Evolutionary conservation across 2,797 vertebrate genomes (phyloP).

Genomic region (Eutrigla gurnardus): DNA sequence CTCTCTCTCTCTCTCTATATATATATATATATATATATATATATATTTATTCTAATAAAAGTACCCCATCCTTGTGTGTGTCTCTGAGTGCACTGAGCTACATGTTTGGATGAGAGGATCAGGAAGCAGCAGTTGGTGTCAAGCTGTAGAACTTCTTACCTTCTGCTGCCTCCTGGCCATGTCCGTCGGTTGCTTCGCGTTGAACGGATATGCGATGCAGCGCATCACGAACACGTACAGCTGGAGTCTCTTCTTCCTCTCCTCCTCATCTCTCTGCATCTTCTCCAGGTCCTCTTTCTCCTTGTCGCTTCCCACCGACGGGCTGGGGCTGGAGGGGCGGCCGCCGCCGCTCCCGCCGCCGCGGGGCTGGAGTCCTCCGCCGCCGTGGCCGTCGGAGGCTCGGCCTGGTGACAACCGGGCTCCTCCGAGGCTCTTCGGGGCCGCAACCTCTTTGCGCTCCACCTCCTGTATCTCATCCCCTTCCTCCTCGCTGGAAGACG

Average conservation of each 20-base stretch:
- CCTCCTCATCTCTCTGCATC: constrained; percentile 95
- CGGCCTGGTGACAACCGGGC: constrained; percentile 88
- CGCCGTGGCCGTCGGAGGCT: constrained; percentile 83
- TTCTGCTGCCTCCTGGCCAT: constrained; percentile 98
- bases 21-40: too few relatives aligned
- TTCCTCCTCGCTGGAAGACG: constrained; percentile 97
- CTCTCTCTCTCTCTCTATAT: too few relatives aligned
- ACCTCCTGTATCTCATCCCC: constrained; percentile 92
- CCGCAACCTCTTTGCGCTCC: constrained; percentile 89
- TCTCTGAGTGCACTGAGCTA: neutral
- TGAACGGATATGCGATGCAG: constrained; percentile 98
- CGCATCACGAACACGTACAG: constrained; percentile 99
- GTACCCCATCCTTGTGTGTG: too few relatives aligned
- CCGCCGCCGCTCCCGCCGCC: constrained; percentile 79
- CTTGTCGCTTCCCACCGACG: constrained; percentile 94
- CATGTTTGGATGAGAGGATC: neutral
- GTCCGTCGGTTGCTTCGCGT: constrained; percentile 97
- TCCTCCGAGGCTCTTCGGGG: constrained; percentile 82
- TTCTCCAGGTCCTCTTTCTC: constrained; percentile 97
- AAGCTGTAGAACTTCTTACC: constrained; percentile 80
- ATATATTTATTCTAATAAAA: too few relatives aligned
- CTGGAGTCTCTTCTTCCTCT: constrained; percentile 96
- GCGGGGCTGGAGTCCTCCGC: constrained; percentile 85
- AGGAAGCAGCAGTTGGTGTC: constrained; percentile 73
- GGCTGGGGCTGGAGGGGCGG: constrained; percentile 93